These are phyloP conservation scores for Adelphocoris suturalis DNA, from an alignment of 2,888 invertebrate genomes.

Conservation along the genomic window DNA sequence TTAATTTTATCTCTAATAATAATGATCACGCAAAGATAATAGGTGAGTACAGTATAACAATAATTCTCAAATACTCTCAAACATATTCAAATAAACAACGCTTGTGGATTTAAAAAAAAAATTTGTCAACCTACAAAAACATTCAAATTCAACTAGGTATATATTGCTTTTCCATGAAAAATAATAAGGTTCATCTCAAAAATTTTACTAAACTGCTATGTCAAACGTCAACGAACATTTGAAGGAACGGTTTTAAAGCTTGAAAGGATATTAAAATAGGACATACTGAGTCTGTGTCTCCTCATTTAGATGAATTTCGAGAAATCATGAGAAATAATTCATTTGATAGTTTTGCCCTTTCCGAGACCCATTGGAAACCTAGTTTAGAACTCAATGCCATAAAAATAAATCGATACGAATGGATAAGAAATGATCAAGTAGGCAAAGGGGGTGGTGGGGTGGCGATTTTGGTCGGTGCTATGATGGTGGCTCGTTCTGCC, in stretches of 20 bases:
- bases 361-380: neutral
- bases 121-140: no score
- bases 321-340: neutral
- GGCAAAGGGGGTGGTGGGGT: constrained; percentile 12
- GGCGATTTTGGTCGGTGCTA: neutral
- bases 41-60: no score
- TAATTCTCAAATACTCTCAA: no score
- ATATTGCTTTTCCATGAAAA: neutral
- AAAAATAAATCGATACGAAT: constrained; percentile 12
- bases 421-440: neutral
- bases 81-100: no score
- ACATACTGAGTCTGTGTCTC: neutral
- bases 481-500: neutral
- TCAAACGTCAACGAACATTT: neutral
- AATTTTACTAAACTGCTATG: neutral
- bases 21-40: no score
- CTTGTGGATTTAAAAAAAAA: no score
- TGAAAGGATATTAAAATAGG: neutral
- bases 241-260: neutral
- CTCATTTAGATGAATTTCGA: neutral
- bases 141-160: no score
- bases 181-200: no score
- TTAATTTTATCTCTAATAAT: no score
- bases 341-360: neutral
- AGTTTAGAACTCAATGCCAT: neutral